Conservation (phyloP, 2,888 invertebrate genomes). For the Eristalis arbustorum region DNA sequence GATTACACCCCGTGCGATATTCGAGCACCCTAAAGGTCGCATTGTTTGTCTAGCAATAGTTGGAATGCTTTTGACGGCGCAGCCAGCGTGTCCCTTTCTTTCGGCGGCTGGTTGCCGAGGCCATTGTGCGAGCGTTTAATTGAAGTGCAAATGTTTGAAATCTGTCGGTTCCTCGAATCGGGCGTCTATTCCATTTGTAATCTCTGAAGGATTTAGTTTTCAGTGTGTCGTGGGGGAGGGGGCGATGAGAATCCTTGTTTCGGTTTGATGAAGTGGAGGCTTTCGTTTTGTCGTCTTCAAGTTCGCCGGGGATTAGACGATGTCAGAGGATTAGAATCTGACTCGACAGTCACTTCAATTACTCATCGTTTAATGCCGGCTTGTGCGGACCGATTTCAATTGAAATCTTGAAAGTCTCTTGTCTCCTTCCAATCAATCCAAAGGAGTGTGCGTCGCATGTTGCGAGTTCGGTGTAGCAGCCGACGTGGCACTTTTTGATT, state of each 20-base stretch:
- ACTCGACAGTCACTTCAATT: too few species aligned
- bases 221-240: not conserved
- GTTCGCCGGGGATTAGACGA: not conserved
- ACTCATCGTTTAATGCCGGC: too few species aligned
- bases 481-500: too few species aligned
- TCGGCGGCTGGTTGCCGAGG: constrained; percentile 14
- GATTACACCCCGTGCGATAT: constrained; percentile 9
- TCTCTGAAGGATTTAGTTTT: not conserved
- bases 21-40: constrained; percentile 18
- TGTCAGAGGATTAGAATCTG: not conserved
- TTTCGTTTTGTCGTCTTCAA: not conserved
- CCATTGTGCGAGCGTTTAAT: not conserved
- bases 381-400: too few species aligned
- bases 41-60: constrained; percentile 24
- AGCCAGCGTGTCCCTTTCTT: not conserved
- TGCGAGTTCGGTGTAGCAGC: too few species aligned
- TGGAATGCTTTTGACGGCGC: constrained; percentile 5
- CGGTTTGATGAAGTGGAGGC: not conserved
- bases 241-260: not conserved
- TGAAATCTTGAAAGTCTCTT: too few species aligned
- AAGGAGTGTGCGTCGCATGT: too few species aligned
- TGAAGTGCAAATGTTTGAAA: not conserved
- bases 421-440: too few species aligned
- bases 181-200: not conserved
- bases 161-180: not conserved